Base-by-base conservation (phyloP, 2,797 vertebrate genomes). In the Mormyrus hasselquistii region DNA sequence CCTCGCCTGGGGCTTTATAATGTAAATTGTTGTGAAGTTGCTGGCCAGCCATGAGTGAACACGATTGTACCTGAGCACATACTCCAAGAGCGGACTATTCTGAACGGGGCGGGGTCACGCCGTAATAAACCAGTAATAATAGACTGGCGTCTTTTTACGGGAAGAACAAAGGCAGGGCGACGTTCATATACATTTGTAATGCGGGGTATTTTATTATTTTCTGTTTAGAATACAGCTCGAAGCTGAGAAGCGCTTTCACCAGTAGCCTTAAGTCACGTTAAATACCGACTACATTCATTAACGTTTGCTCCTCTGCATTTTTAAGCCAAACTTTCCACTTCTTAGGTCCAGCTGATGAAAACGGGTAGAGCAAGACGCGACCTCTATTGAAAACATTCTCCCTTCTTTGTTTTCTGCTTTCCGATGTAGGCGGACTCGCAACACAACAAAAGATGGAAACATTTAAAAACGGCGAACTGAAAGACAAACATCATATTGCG, bases 341-440 rank as follows among this genome's bases (percentile, higher is more conserved):
- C 90, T 91, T 91, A 87, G 89, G 92, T 93, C 92, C 91, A 92
- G 93, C 92, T 95, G 94, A 95, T 95, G 94, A 94, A 93, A 94
- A 95, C 95, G 96, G 95, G 96, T 95, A 95, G 94, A 96, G 95
- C 93, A 95, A 95, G 95, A 96, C 95, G 95, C 94, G 95, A 96
- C 95, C 95, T 95, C 93, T 95, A 94, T 87, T 91, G 90, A 95
- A 95, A 92, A 96, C 92, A 92, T 90, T 91, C 91, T 52, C 93
- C 93, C 93, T 93, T 29, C 12, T 69, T 69, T 69, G 25, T 69
- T 69, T 92, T 92, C 90, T 94, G 93, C 92, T 91, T 93, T 92
- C 93, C 94, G 95, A 95, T 94, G 95, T 94, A 90, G 29, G 93
- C 95, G 94, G 95, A 93, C 94, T 93, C 93, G 93, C 94, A 94